Percentiles rank a stretch among this genome's conserved stretches.
Conservation (phyloP, 2,113 vertebrate species). For the Okapia johnstoni region DNA sequence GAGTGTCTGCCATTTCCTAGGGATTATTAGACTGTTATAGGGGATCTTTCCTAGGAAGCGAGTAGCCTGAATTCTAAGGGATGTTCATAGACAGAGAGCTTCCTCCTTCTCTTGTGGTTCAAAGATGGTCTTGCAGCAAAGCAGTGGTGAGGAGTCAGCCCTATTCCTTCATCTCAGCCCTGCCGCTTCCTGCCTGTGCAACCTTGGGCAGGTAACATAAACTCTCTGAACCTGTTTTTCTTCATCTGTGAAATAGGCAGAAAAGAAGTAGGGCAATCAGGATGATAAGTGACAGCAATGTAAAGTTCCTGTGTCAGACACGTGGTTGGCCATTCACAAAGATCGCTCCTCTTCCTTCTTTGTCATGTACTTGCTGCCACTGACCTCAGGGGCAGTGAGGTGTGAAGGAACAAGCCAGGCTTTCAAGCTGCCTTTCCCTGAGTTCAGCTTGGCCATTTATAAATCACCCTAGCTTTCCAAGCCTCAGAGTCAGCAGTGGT, state of each 20-base stretch:
- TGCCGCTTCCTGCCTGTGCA: not conserved
- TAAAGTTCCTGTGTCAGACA: not conserved
- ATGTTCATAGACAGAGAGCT: not conserved
- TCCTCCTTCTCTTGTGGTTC: not conserved
- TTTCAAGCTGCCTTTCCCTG: not conserved
- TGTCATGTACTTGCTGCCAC: not conserved
- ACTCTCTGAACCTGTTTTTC: not conserved
- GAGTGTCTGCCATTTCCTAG: not conserved
- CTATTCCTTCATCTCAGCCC: not conserved
- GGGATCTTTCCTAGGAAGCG: not conserved
- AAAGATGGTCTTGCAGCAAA: not conserved
- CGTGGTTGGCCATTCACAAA: fast-evolving
- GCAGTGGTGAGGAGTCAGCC: not conserved
- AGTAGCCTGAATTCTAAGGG: not conserved
- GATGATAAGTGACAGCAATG: not conserved
- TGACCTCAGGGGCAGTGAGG: not conserved
- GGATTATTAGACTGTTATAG: not conserved
- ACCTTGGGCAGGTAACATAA: not conserved
- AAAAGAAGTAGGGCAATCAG: not conserved
- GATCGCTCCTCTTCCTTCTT: not conserved
- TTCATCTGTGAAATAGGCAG: not conserved
- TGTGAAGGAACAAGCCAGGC: not conserved
- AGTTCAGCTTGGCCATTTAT: not conserved
- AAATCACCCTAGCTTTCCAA: not conserved
- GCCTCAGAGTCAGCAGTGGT: not conserved